These are phyloP conservation scores for Bombus haemorrhoidalis DNA, from an alignment of 1,140 invertebrate species.

Conservation along the genomic window DNA sequence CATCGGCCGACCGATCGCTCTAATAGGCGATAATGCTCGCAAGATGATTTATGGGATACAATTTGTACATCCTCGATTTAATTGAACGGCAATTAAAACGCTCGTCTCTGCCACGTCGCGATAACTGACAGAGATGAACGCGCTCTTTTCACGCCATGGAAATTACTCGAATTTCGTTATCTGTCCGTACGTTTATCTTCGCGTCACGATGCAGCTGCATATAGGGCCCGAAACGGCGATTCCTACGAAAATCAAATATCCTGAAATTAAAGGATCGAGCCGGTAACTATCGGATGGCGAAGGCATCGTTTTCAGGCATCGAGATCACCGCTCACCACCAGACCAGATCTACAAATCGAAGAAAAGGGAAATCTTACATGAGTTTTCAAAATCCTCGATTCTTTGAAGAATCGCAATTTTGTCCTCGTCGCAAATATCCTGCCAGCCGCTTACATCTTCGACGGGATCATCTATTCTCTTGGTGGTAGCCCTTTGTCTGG, in stretches of 20 bases:
- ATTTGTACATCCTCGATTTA: conserved; percentile 51
- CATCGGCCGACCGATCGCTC: conserved; percentile 23
- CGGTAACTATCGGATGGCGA: not conserved
- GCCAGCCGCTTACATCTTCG: conserved; percentile 90
- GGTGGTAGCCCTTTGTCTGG: conserved; percentile 90
- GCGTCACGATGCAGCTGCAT: too few relatives aligned
- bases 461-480: conserved; percentile 91
- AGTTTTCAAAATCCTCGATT: conserved; percentile 84
- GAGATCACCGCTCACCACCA: conserved; percentile 31
- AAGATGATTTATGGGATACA: conserved; percentile 45
- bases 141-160: not conserved
- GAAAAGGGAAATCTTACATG: conserved; percentile 56
- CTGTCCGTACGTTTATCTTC: not conserved
- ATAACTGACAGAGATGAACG: conserved; percentile 5
- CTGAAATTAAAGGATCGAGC: too few relatives aligned
- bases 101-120: not conserved
- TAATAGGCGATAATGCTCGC: conserved; percentile 41
- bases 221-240: too few relatives aligned
- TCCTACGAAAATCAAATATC: too few relatives aligned
- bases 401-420: conserved; percentile 86
- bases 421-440: conserved; percentile 86
- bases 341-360: not conserved
- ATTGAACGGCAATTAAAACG: conserved; percentile 49
- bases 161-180: conserved; percentile 29
- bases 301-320: conserved; percentile 29